Percentiles rank a stretch among this genome's conserved stretches.
These are phyloP conservation scores for Nycticebus coucang DNA, from an alignment of 2,113 vertebrate species.

Conservation along the genomic window DNA sequence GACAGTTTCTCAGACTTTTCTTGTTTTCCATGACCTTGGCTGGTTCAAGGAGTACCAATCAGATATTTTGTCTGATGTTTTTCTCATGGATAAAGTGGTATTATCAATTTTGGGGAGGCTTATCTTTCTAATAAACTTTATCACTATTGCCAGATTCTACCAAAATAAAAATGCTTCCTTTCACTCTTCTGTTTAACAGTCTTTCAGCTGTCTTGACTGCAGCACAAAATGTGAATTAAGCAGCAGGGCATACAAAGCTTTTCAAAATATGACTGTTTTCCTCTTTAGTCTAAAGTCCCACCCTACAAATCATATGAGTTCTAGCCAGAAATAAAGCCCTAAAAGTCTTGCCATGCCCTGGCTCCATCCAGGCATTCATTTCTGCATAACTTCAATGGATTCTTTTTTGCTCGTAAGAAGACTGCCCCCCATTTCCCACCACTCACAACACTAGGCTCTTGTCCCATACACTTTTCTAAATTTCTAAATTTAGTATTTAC, in stretches of 20 bases:
- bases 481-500: background rate
- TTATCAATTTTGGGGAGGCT: background rate
- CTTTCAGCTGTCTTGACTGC: background rate
- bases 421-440: too few relatives aligned
- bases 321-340: background rate
- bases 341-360: background rate
- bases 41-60: background rate
- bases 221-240: background rate
- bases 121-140: background rate
- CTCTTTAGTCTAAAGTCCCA: background rate
- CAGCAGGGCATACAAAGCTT: background rate
- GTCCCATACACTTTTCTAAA: background rate
- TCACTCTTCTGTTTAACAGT: background rate
- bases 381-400: background rate
- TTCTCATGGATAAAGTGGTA: background rate
- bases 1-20: background rate
- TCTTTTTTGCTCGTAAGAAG: background rate
- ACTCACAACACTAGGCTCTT: background rate
- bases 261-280: background rate
- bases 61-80: background rate
- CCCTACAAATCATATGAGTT: background rate
- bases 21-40: background rate
- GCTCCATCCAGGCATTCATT: background rate
- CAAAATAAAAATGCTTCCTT: constrained; percentile 1
- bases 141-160: background rate